Evolutionary conservation across 2,113 vertebrate genomes (phyloP).

Genomic region (Aplodontia rufa): DNA sequence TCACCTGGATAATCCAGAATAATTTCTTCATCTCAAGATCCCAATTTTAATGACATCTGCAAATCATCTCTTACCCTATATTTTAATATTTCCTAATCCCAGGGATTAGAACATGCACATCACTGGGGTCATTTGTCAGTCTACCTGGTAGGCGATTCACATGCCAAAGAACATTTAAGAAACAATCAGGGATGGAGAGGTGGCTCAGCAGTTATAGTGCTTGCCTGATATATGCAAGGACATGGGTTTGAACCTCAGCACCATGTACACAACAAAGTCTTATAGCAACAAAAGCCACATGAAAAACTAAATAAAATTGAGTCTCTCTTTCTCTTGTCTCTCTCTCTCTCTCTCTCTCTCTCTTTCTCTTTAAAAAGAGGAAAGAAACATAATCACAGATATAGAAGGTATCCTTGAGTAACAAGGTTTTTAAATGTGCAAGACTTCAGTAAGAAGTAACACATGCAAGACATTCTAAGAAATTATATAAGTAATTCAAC

Average conservation of each 20-base stretch:
- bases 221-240: too few species aligned
- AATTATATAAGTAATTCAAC: not conserved
- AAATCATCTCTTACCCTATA: not conserved
- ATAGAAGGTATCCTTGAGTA: not conserved
- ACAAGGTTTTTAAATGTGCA: not conserved
- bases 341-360: too few species aligned
- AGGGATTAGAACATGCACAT: not conserved
- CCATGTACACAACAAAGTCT: too few species aligned
- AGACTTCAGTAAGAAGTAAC: not conserved
- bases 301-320: too few species aligned
- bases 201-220: too few species aligned
- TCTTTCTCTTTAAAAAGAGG: too few species aligned
- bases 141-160: not conserved
- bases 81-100: not conserved
- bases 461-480: not conserved
- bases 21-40: not conserved
- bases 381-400: not conserved
- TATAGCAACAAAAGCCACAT: too few species aligned
- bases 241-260: too few species aligned
- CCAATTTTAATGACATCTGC: not conserved
- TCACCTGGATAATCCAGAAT: not conserved
- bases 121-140: not conserved
- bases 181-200: too few species aligned
- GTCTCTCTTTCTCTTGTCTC: too few species aligned
- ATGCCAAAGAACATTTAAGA: not conserved